Evolutionary conservation across 2,888 invertebrate genomes (phyloP).

Genomic region (Selenia dentaria): DNA sequence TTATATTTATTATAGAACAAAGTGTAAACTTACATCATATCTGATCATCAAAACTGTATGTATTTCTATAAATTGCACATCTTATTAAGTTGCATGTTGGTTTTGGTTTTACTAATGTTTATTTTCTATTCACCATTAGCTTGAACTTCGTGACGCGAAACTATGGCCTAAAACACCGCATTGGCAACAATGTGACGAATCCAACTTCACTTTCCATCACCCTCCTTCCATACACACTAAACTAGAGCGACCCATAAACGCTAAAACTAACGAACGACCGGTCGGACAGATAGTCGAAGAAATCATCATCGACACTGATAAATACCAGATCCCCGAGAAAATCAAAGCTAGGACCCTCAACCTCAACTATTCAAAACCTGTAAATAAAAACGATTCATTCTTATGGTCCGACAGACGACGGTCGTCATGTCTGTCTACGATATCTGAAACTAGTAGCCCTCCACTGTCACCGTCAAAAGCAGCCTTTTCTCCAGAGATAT

Average conservation of each 20-base stretch:
- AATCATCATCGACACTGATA: conserved; percentile 57
- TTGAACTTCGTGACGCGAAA: conserved; percentile 68
- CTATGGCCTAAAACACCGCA: conserved; percentile 66
- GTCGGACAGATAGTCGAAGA: conserved; percentile 62
- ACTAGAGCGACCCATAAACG: conserved; percentile 27
- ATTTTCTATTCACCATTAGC: conserved; percentile 66
- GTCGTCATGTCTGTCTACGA: conserved; percentile 61
- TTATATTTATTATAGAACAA: too few species aligned
- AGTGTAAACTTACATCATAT: conserved; percentile 10
- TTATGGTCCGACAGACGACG: conserved; percentile 57
- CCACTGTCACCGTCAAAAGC: conserved; percentile 45
- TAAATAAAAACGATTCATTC: conserved; percentile 62
- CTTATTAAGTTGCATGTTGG: conserved; percentile 18
- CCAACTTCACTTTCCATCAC: conserved; percentile 56
- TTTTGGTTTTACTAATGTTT: conserved; percentile 41
- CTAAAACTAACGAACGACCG: conserved; percentile 41
- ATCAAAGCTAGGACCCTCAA: conserved; percentile 50
- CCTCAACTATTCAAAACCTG: conserved; percentile 42
- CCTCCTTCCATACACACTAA: conserved; percentile 44
- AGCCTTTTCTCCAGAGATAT: conserved; percentile 63
- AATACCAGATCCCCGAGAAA: conserved; percentile 60
- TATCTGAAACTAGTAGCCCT: conserved; percentile 63
- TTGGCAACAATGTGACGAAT: conserved; percentile 71
- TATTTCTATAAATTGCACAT: conserved; percentile 3
- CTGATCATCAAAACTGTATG: conserved; percentile 6